Evolutionary conservation across 2,888 invertebrate genomes (phyloP), one percentile per base, ranked within the genome.

Genomic region (Drosophila pseudotakahashii): DNA sequence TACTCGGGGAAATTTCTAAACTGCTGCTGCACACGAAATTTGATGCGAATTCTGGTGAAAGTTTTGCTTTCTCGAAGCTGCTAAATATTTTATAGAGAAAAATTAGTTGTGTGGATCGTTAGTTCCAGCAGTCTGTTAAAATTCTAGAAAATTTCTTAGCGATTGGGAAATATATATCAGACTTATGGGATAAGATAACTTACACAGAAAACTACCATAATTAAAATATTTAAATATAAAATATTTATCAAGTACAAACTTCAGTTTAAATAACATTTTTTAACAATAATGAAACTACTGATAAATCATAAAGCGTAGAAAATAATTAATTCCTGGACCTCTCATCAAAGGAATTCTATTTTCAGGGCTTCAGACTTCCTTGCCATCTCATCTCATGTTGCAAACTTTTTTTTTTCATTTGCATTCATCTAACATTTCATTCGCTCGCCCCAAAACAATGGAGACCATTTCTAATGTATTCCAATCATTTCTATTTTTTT

Each of bases 391-490:
- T 39, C 14, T 61, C 14, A 30, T 62, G 23, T 47, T 34, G 37
- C 14, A 32, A 19, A 13, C 16, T 19, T 19, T 44, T 37, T 44
- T 42, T 45, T 54, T 39, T 67, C 64, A 64, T 64, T 64, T 64
- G 42, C 63, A 63, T 45, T 51, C 37, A 37, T 64, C 64, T 11
- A 32, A 16, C 66, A 19, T 44, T 66, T 39, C 26, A 9, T 36
- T 47, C 7, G 11, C 34, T 47, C 34, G 19, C 4, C 48, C 19
- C n/a, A 42, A 53, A 57, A 68, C 57, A 69, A 69, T 37, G 59
- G 52, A 66, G 63, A 78, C 68, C 63, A 39, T 66, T 77, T 79
- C 81, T 80, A 78, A 83, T 75, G 79, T 80, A 75, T 83, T 83
- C 76, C 73, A 83, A 73, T 81, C 81, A 75, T 67, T 26, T 26